Base-by-base conservation (phyloP, 2,888 invertebrate species). In the Chrysodeixis includens region DNA sequence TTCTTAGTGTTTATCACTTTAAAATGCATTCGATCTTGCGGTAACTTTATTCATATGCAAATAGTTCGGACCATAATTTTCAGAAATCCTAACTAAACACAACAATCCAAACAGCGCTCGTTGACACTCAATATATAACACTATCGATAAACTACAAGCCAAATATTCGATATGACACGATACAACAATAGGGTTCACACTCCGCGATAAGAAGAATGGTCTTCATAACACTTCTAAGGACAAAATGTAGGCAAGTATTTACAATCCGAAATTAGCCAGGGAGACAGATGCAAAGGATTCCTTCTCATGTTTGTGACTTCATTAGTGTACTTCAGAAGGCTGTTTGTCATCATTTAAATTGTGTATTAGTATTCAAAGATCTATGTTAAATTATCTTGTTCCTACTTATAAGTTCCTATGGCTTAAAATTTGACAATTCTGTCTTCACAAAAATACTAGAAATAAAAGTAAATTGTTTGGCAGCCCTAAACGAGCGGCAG, bases 71-170 rank as follows among this genome's bases (percentile, higher is more conserved):
- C 30, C 30, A 51, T 46, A n/a, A 55, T 79, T 75, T 69, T 52
- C 18, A 59, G 70, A 79, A 80, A 80, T 80, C 81, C 81, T 79
- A 80, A 73, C 49, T 58, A 78, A 78, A 80, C 67, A 79, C 32
- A 16, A 18, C 30, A 55, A n/a, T 10, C 9, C 54, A 57, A 61
- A 61, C 40, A 49, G 18, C 49, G 44, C 26, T 58, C 26, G n/a
- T 67, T 30, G 54, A 57, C 53, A 54, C 51, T 58, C 26, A 69
- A 74, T 73, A 71, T 76, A 76, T 69, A 63, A 74, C 74, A 62
- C 35, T 69, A 58, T 74, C 64, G 74, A 74, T 76, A 81, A 72
- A 71, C 35, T 54, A 56, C 53, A 62, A 65, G 16, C 35, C 63
- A 71, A 74, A 78, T 76, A 78, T 55, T 66, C 55, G 59, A 67